Base-by-base conservation (phyloP, 1,140 invertebrate genomes). In the Danaus plexippus region DNA sequence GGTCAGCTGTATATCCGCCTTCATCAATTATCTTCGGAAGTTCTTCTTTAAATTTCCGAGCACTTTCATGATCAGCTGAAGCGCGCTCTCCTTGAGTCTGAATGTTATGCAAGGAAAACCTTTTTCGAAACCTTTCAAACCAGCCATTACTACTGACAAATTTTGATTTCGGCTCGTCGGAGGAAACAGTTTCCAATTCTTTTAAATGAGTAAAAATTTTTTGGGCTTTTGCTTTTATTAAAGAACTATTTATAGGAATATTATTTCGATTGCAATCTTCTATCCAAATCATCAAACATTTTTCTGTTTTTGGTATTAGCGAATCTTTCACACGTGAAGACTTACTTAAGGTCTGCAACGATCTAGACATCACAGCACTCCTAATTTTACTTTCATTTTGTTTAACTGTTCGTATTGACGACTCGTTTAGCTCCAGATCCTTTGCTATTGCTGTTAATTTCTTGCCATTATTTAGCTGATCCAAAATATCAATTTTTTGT, bases 281-380 rank as follows among this genome's bases (percentile, higher is more conserved):
- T 54, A 54, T 47, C 43, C 52, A 54, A 47, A 47, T 54, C 44
- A 54, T 54, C 44, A 54, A 54, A 54, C 52, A 54, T 54, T 54
- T 47, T 47, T 54, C 22, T 54, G 44, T 54, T 54, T n/a, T 47
- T 54, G 44, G 15, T 54, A 54, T 54, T 47, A 47, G 41, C 43
- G 52, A 47, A 54, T 54, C 44, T 47, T 54, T 47, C 47, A 54
- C 44, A 47, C 45, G 52, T 54, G 43, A 54, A 54, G 52, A 47
- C 41, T 54, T 47, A 44, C 41, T 43, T 53, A 54, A 41, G 44
- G 52, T 47, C 44, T 54, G n/a, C 15, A 47, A 54, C 52, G 52
- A 54, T 54, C 52, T 54, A 46, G 43, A 47, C 52, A 47, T 54
- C n/a, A n/a, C n/a, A n/a, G n/a, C n/a, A n/a, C n/a, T 54, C 10